Percentiles rank a stretch among this genome's conserved stretches.
phyloP scores from a whole-genome alignment of 2,113 vertebrate genomes.

The Catharus fuscescens region DNA sequence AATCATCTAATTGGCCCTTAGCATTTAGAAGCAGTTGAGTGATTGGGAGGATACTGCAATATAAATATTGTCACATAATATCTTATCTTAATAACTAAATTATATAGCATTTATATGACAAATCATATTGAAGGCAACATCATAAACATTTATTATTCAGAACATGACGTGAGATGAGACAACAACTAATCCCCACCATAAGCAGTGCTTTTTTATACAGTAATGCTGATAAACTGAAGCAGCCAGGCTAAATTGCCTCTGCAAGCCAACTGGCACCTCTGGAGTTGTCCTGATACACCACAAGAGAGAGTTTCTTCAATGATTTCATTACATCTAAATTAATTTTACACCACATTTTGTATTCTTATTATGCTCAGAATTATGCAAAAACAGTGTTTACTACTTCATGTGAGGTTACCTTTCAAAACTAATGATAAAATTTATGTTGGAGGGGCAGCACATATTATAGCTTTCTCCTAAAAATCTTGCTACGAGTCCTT shows the following conservation, averaged over 20 bases:
- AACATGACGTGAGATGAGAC: neutral
- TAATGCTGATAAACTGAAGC: neutral
- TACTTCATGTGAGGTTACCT: neutral
- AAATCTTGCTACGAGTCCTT: neutral
- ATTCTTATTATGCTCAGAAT: neutral
- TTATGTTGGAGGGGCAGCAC: neutral
- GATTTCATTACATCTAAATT: neutral
- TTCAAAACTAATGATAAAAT: neutral
- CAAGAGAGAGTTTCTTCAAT: neutral
- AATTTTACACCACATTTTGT: neutral
- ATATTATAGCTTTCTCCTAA: neutral
- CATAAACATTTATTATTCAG: conserved; percentile 40
- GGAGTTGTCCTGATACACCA: neutral
- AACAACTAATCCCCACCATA: conserved; percentile 17
- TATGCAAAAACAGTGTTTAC: neutral
- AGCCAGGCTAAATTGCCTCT: neutral
- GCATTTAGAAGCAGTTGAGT: conserved; percentile 11
- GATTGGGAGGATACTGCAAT: conserved; percentile 7
- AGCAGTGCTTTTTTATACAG: neutral
- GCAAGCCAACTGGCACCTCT: neutral
- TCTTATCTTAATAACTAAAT: conserved; percentile 43
- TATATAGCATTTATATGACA: conserved; percentile 20
- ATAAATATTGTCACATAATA: conserved; percentile 40
- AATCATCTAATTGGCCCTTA: conserved; percentile 29
- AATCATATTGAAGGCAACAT: conserved; percentile 26